A percentile compares a stretch with the other conserved stretches of the same genome.
phyloP scores from a whole-genome alignment of 1,140 invertebrate species.

The Batillaria attramentaria region DNA sequence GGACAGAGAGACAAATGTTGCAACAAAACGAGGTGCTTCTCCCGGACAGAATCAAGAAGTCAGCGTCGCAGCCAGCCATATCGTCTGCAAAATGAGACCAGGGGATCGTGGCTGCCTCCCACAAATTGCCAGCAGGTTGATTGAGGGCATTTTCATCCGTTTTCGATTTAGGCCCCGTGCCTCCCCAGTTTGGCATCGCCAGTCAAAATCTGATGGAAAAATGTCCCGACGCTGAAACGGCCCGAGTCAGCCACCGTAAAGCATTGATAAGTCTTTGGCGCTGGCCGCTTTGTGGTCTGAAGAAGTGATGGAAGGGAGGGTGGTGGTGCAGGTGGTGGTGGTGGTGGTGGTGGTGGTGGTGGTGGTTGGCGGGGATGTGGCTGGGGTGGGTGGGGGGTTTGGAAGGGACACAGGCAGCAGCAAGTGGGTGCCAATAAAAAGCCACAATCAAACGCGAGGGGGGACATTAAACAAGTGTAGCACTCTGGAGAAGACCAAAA shows the following conservation, averaged over 20 bases:
- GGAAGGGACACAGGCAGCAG: too few species aligned
- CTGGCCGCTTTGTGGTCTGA: too few species aligned
- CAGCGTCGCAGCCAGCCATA: not conserved
- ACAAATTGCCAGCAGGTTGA: constrained; percentile 14
- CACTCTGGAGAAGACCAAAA: not conserved
- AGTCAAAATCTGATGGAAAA: constrained; percentile 22
- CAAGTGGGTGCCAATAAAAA: constrained; percentile 13
- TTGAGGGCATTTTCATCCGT: constrained; percentile 22
- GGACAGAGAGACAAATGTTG: not conserved
- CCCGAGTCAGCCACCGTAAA: constrained; percentile 20
- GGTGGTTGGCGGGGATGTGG: too few species aligned
- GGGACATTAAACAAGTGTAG: constrained; percentile 13
- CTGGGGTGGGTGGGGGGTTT: too few species aligned
- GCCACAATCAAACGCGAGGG: not conserved
- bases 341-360: too few species aligned
- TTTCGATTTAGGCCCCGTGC: not conserved
- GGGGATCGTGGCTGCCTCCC: not conserved
- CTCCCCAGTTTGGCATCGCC: not conserved
- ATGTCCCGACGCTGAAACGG: too few species aligned
- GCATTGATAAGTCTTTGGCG: constrained; percentile 29
- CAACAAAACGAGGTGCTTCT: not conserved
- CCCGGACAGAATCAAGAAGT: not conserved
- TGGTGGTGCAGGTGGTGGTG: too few species aligned
- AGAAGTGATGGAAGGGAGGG: too few species aligned
- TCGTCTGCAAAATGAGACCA: not conserved